phyloP scores from a whole-genome alignment of 2,113 vertebrate species.

The Dasyurus viverrinus region DNA sequence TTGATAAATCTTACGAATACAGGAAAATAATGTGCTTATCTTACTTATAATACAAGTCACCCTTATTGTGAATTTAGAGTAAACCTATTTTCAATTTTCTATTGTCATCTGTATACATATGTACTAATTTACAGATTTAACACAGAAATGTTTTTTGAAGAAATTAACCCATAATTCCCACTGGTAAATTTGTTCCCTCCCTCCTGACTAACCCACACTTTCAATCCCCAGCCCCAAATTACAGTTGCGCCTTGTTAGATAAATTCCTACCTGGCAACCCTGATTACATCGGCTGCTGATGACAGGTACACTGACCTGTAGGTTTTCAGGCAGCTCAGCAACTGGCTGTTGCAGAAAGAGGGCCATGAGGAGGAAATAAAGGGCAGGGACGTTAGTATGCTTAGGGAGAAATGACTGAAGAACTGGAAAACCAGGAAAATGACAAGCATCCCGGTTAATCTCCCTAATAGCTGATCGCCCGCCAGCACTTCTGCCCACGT shows the following conservation, averaged over 20 bases:
- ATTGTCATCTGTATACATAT: neutral
- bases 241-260: slow-evolving; percentile 64
- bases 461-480: slow-evolving; percentile 94
- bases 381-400: slow-evolving; percentile 97
- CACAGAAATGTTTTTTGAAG: neutral
- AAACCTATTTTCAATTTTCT: neutral
- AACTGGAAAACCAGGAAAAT: slow-evolving; percentile 95
- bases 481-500: slow-evolving; percentile 95
- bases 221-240: slow-evolving; percentile 23
- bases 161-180: slow-evolving; percentile 51
- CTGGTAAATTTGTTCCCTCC: slow-evolving; percentile 12
- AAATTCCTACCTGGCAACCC: slow-evolving; percentile 87
- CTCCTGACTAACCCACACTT: neutral
- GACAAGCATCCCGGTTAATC: slow-evolving; percentile 97
- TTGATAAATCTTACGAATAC: neutral
- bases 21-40: neutral
- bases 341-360: slow-evolving; percentile 98
- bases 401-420: slow-evolving; percentile 97
- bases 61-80: neutral
- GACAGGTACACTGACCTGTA: slow-evolving; percentile 94
- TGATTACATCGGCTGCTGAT: slow-evolving; percentile 85
- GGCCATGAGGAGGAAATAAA: slow-evolving; percentile 99
- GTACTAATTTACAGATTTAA: neutral
- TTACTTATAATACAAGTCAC: neutral
- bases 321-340: slow-evolving; percentile 96